Evolutionary conservation across 2,113 vertebrate species (phyloP), one percentile per base, ranked within the genome.

Genomic region (Coptodon rendalli): DNA sequence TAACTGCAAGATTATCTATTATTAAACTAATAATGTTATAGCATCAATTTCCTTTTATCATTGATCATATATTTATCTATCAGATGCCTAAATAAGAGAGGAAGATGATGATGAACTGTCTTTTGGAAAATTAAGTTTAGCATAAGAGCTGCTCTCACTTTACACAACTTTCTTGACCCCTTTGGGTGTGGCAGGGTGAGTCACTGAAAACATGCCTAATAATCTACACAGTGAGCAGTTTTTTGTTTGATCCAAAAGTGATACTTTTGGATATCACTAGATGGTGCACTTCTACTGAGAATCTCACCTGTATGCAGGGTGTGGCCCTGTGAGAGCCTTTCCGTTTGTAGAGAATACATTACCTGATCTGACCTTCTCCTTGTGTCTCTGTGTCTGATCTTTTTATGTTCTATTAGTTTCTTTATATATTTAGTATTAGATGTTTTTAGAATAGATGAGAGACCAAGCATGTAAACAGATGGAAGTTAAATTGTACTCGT

Each of bases 251-350:
- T 66, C 22, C 19, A 40, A 68, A 50, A 31, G 31, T 9, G 13
- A n/a, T 54, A 7, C 31, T 6, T 12, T 54, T 9, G 13, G 9
- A 29, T 4, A n/a, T 59, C 94, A 13, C 93, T 92, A 95, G 94
- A 87, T 92, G 94, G 90, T 5, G 91, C 59, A 66, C 81, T 91
- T 80, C 5, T 29, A 59, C 89, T 83, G 36, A 38, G 45, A 66
- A 56, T 83, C 31, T 79, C 61, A 24, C 9, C 57, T 29, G 10
- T 9, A 4, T 3, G 6, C 68, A 83, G 86, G 92, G 90, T 87
- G 94, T 86, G 94, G 89, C 82, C 6, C 22, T 59, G 31, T 48
- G 68, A 81, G 34, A 19, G 16, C 27, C 54, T 36, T 27, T 59
- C 9, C 22, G 57, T 57, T 81, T 31, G n/a, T 24, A 56, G 53